Evolutionary conservation across 2,797 vertebrate genomes (phyloP).

Genomic region (Heliangelus exortis): DNA sequence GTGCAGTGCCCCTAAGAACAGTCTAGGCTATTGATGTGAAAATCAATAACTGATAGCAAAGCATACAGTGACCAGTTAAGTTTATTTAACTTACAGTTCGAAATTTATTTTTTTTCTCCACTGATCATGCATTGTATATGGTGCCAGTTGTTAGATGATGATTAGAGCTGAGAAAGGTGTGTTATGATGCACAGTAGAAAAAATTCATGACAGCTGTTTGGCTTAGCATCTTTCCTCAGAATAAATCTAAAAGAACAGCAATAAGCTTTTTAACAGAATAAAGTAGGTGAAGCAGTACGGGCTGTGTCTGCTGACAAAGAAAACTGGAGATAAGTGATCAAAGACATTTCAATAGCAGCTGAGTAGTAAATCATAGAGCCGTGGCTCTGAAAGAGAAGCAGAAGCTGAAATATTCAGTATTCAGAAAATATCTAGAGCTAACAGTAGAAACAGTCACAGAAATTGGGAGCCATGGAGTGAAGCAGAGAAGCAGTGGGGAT

Average conservation of each 20-base stretch:
- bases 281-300: neutral
- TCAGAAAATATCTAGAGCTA: constrained; percentile 21
- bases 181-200: neutral
- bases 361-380: neutral
- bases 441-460: neutral
- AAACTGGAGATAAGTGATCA: constrained; percentile 34
- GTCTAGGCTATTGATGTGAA: neutral
- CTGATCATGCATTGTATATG: neutral
- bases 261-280: neutral
- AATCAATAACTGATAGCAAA: neutral
- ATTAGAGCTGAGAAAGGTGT: neutral
- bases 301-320: neutral
- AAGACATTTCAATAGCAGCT: constrained; percentile 22
- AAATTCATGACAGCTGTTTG: neutral
- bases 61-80: neutral
- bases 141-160: neutral
- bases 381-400: neutral
- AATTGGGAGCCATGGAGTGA: neutral
- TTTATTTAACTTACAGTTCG: neutral
- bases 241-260: neutral
- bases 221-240: neutral
- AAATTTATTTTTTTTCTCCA: neutral
- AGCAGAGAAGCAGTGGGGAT: neutral
- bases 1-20: neutral
- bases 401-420: constrained; percentile 9